Evolutionary conservation across 2,797 vertebrate species (phyloP), one percentile per base, ranked within the genome.

Genomic region (Ataeniobius toweri): DNA sequence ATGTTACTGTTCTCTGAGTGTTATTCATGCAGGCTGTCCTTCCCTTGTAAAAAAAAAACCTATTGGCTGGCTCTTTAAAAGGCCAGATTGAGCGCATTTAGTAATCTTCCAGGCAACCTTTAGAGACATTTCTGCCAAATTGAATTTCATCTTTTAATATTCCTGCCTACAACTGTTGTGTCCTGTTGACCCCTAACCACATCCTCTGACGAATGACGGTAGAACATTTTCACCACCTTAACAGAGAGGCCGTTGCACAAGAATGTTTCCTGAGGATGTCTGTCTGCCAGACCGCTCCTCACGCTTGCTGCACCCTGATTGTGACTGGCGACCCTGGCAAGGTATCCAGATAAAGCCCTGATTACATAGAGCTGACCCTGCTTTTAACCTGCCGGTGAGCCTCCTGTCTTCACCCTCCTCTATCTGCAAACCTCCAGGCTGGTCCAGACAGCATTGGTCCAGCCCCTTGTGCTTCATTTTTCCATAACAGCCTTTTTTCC

Each of bases 1-100:
- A 91, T 93, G 92, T 94, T 93, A 93, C 92, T 88, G 91, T 93
- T 92, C 89, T 89, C 90, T 88, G 90, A 92, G 89, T 89, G 74
- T 75, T 81, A 91, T 90, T 93, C 92, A 90, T 85, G 87, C 89
- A 94, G 93, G 79, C 89, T 39, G 10, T 41, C 36, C 20, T 39
- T 22, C 63, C 20, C 9, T 84, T 68, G 88, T 88, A 84, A 79
- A 86, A 83, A 89, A 50, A 28, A 22, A 51, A 84, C 79, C 82
- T 85, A 82, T 91, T 90, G 88, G 81, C 79, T 87, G 77, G 80
- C 77, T 75, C 72, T 90, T 88, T 82, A 87, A 90, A 77, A 83
- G 85, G 82, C 85, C 81, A 71, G 79, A 84, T 83, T 85, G 83
- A 89, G 85, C 80, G 78, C 72, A 77, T 83, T 81, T 83, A 83